Evolutionary conservation across 2,113 vertebrate species (phyloP).

Genomic region (Paracanthobrama guichenoti): DNA sequence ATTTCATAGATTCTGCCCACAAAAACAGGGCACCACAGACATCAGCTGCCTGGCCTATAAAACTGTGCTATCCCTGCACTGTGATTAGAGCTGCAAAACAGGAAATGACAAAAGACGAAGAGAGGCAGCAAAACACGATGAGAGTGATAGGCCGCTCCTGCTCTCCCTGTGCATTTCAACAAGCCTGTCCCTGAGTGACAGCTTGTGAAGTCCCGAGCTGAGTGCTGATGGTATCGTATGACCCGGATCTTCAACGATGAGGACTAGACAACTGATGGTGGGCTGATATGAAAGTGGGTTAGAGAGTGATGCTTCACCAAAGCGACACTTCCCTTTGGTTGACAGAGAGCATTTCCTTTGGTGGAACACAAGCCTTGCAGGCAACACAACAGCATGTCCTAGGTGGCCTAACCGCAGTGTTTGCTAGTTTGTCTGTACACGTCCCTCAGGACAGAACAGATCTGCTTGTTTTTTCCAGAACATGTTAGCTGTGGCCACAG

Average conservation of each 20-base stretch:
- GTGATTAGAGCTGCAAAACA: conserved; percentile 56
- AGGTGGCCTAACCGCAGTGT: conserved; percentile 52
- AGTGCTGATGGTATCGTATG: conserved; percentile 35
- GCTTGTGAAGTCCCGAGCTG: background rate
- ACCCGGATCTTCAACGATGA: conserved; percentile 40
- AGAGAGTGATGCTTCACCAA: conserved; percentile 38
- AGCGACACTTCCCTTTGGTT: conserved; percentile 49
- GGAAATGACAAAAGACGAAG: conserved; percentile 58
- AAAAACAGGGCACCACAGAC: conserved; percentile 46
- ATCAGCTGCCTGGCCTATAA: conserved; percentile 52
- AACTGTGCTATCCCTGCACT: conserved; percentile 42
- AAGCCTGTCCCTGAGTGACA: background rate
- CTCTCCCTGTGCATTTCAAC: conserved; percentile 36
- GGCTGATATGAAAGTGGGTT: conserved; percentile 53
- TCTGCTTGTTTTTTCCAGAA: conserved; percentile 5
- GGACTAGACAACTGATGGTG: conserved; percentile 44
- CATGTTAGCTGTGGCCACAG: conserved; percentile 4
- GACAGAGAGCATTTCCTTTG: conserved; percentile 54
- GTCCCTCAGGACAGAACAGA: conserved; percentile 29
- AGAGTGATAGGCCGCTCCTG: conserved; percentile 42
- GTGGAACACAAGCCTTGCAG: conserved; percentile 37
- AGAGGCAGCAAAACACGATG: conserved; percentile 47
- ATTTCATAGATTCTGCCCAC: conserved; percentile 33
- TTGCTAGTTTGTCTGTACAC: conserved; percentile 24
- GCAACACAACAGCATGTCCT: conserved; percentile 53